Conservation (phyloP, 2,888 invertebrate genomes). For the Autographa pulchrina region DNA sequence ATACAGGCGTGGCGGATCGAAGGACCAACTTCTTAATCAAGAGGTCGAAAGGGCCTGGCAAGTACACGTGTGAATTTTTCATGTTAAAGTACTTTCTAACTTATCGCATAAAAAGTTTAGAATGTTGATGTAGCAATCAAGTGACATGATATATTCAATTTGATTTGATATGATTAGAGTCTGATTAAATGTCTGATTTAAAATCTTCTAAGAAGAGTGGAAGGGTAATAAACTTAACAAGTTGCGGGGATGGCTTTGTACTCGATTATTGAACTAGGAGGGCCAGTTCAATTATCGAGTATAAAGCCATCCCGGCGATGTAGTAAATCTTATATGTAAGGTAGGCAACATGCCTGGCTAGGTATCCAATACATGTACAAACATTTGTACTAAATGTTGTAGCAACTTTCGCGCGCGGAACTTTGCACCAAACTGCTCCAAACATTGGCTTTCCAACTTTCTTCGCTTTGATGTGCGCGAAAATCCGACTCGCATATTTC, state of each 20-base stretch:
- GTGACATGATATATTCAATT: too few species aligned
- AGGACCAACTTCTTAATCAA: slow-evolving; percentile 6
- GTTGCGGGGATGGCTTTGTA: neutral
- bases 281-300: neutral
- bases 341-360: neutral
- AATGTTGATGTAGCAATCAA: neutral
- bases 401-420: slow-evolving; percentile 42
- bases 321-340: slow-evolving; percentile 22
- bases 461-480: slow-evolving; percentile 53
- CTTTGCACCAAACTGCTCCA: slow-evolving; percentile 40
- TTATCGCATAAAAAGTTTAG: neutral
- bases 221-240: neutral
- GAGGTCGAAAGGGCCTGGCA: neutral
- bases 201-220: too few species aligned
- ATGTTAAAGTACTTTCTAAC: neutral
- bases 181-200: too few species aligned
- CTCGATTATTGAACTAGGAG: too few species aligned
- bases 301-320: slow-evolving; percentile 10
- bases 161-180: too few species aligned
- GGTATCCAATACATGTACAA: slow-evolving; percentile 28
- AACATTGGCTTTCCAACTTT: slow-evolving; percentile 56
- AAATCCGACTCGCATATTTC: slow-evolving; percentile 52
- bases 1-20: slow-evolving; percentile 2
- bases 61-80: neutral
- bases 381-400: slow-evolving; percentile 51